Evolutionary conservation across 2,797 vertebrate genomes (phyloP).

Genomic region (Danionella dracula): DNA sequence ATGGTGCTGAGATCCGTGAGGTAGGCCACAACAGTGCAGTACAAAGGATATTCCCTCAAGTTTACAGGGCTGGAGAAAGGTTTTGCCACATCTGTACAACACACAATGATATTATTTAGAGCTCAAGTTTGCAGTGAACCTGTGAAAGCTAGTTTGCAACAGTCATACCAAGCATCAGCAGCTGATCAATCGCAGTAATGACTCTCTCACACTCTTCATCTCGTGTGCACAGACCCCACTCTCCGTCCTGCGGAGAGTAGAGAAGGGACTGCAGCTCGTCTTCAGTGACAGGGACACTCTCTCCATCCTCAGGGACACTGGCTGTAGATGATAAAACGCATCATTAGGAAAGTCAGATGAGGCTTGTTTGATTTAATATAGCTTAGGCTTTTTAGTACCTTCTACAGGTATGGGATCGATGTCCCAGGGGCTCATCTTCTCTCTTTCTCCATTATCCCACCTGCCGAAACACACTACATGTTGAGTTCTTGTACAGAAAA

Average conservation of each 20-base stretch:
- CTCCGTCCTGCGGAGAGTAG: slow-evolving; percentile 91
- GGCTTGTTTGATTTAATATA: too few relatives aligned
- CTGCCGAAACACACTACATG: slow-evolving; percentile 56
- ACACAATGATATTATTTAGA: slow-evolving; percentile 10
- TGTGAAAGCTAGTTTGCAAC: too few relatives aligned
- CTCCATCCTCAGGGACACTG: slow-evolving; percentile 85
- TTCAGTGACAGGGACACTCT: slow-evolving; percentile 87
- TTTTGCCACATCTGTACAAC: slow-evolving; percentile 82
- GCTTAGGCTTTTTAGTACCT: slow-evolving; percentile 61
- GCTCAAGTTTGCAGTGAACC: too few relatives aligned
- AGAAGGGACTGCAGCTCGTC: slow-evolving; percentile 87
- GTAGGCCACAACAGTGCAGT: slow-evolving; percentile 94
- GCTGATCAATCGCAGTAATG: slow-evolving; percentile 83
- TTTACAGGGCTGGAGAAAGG: slow-evolving; percentile 88
- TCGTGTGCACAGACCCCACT: slow-evolving; percentile 87
- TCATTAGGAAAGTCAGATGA: neutral
- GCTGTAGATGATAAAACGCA: slow-evolving; percentile 60
- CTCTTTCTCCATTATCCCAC: slow-evolving; percentile 95
- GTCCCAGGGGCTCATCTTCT: slow-evolving; percentile 98
- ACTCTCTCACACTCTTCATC: slow-evolving; percentile 92
- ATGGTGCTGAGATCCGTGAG: slow-evolving; percentile 93
- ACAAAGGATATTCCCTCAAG: slow-evolving; percentile 90
- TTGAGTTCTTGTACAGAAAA: neutral
- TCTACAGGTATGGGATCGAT: slow-evolving; percentile 94
- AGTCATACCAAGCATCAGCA: slow-evolving; percentile 82